Conservation (phyloP, 2,113 vertebrate genomes). For the Pedetes capensis region DNA sequence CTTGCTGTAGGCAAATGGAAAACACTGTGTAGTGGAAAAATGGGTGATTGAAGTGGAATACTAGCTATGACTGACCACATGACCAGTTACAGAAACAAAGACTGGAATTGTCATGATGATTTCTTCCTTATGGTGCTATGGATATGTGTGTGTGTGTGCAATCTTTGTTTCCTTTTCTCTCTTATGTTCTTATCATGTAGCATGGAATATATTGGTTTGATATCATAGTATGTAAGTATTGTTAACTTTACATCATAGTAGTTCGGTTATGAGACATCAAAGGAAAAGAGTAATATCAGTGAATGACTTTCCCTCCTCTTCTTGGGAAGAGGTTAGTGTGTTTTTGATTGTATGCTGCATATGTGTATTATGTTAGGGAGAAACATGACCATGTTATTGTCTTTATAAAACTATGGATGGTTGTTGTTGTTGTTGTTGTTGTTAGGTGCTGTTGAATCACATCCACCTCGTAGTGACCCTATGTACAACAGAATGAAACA, state of each 20-base stretch:
- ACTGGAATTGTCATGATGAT: neutral
- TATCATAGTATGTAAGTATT: neutral
- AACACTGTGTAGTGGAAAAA: neutral
- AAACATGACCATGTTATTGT: neutral
- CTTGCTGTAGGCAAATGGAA: neutral
- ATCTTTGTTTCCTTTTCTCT: neutral
- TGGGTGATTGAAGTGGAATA: neutral
- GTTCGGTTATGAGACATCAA: neutral
- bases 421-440: too few species aligned
- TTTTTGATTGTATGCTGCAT: neutral
- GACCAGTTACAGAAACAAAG: neutral
- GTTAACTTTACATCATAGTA: neutral
- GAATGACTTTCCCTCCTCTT: neutral
- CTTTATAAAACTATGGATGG: too few species aligned
- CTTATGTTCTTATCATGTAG: neutral
- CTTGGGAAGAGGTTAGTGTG: neutral
- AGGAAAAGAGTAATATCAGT: neutral
- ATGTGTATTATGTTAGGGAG: too few species aligned
- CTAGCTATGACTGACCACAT: neutral
- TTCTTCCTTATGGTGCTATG: neutral
- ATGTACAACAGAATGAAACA: too few species aligned
- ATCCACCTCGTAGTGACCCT: too few species aligned
- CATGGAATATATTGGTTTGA: neutral
- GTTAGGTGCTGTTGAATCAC: too few species aligned
- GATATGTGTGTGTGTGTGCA: neutral